Evolutionary conservation across 2,797 vertebrate genomes (phyloP).

Genomic region (Varecia variegata): DNA sequence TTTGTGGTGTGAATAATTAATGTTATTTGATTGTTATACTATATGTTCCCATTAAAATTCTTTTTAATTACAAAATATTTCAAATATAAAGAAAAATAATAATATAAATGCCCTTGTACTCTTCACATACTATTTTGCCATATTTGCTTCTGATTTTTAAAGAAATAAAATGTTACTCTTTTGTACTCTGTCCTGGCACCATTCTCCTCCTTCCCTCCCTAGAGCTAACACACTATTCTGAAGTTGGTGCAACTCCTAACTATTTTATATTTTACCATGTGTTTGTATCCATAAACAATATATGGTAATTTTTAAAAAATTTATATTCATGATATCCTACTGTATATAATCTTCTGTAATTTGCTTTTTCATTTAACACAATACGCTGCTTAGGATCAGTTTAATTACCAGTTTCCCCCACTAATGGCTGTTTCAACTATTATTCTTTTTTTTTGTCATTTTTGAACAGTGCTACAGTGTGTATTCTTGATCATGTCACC

Average conservation of each 20-base stretch:
- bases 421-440: background rate
- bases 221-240: background rate
- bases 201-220: constrained; percentile 24
- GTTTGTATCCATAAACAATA: background rate
- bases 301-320: background rate
- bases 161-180: constrained; percentile 72
- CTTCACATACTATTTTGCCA: constrained; percentile 67
- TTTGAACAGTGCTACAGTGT: background rate
- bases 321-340: background rate
- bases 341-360: background rate
- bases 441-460: background rate
- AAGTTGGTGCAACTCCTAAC: background rate
- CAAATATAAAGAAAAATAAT: constrained; percentile 50
- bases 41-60: constrained; percentile 62
- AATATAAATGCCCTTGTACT: constrained; percentile 60
- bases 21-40: constrained; percentile 59
- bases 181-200: constrained; percentile 6
- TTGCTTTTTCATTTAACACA: background rate
- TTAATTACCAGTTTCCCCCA: background rate
- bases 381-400: background rate
- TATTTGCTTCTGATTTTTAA: constrained; percentile 70
- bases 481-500: background rate
- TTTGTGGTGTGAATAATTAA: constrained; percentile 58
- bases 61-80: constrained; percentile 63
- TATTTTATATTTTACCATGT: background rate